Base-by-base conservation (phyloP, 53 echinoderm and acorn worm genomes). In the Paracentrotus lividus region DNA sequence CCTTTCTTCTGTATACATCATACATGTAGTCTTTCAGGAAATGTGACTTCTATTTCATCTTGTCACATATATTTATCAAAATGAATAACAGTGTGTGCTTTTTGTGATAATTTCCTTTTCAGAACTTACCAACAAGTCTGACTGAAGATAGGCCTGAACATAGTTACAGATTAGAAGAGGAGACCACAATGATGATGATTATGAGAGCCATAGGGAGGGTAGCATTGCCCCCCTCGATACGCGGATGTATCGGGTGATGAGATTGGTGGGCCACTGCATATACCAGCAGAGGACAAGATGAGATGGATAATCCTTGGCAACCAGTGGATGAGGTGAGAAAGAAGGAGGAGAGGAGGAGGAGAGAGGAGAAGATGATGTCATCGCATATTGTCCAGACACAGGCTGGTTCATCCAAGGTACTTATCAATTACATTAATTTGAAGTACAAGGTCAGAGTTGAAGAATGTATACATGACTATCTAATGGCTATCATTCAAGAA, bases 371-470 rank as follows among this genome's bases (percentile, higher is more conserved):
- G 97, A 99, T 49, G 99, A 99, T 40, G 97, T 97, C 42, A 90
- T 99, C 15, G 99, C 97, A 5, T 95, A 95, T 72, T 97, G 96
- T 27, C 93, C 95, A 58, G 97, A 95, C 14, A 95, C 97, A 89
- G 99, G 97, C 40, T 99, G 99, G 99, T 97, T 95, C 72, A 96
- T 97, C 14, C 94, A 97, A 94, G 99, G 99, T 99, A 77, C 9
- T 49, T 14, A 87, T 54, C 54, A 54, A 54, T 54, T 18, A 54
- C 2, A 54, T 3, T 54, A 54, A 54, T 54, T 15, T 54, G 54
- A 54, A 54, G 18, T 1, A 54, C 16, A 13, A 54, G 18, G 54
- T 54, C 54, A 54, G 2, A 54, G 8, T 54, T 54, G 13, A 54
- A 0, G 1, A 54, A 18, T 15, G 54, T 15, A 54, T n/a, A n/a